Percentiles rank a stretch among this genome's conserved stretches.
Conservation (phyloP, 2,113 vertebrate genomes). For the Syrmaticus mikado region DNA sequence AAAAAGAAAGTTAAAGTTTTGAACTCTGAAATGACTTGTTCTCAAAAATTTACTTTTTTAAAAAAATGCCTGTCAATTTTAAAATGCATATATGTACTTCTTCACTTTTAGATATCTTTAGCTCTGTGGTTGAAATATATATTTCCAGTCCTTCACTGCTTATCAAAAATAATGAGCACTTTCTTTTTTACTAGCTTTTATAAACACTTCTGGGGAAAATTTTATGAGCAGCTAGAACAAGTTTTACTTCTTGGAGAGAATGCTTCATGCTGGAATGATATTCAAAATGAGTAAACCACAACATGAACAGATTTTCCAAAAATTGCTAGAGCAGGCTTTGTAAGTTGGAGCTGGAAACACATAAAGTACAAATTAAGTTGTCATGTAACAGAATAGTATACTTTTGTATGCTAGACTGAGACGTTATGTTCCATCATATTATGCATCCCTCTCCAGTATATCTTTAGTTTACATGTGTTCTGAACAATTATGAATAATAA, state of each 20-base stretch:
- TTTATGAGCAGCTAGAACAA: constrained; percentile 80
- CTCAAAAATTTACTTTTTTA: constrained; percentile 61
- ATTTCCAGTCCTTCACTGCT: constrained; percentile 75
- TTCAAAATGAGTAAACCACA: constrained; percentile 77
- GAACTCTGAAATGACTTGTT: constrained; percentile 63
- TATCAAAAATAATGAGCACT: constrained; percentile 83
- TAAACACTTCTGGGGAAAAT: constrained; percentile 82
- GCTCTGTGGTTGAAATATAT: constrained; percentile 75
- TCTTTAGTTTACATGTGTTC: not conserved
- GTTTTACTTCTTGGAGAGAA: constrained; percentile 74
- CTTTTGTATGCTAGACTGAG: not conserved
- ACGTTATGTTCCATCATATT: not conserved
- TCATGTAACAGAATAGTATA: constrained; percentile 4
- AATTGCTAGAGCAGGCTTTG: constrained; percentile 13
- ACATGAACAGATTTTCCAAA: constrained; percentile 62
- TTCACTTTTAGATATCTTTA: constrained; percentile 63
- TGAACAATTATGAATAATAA: not conserved
- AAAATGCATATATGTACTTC: constrained; percentile 10
- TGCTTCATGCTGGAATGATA: constrained; percentile 70
- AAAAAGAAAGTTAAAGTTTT: constrained; percentile 73
- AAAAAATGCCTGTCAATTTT: constrained; percentile 50
- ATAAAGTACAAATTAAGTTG: constrained; percentile 46
- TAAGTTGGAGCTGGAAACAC: constrained; percentile 21
- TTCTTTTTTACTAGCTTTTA: constrained; percentile 81
- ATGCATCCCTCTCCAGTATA: not conserved